Conservation (phyloP, 2,797 vertebrate species). For the Xyrichtys novacula region DNA sequence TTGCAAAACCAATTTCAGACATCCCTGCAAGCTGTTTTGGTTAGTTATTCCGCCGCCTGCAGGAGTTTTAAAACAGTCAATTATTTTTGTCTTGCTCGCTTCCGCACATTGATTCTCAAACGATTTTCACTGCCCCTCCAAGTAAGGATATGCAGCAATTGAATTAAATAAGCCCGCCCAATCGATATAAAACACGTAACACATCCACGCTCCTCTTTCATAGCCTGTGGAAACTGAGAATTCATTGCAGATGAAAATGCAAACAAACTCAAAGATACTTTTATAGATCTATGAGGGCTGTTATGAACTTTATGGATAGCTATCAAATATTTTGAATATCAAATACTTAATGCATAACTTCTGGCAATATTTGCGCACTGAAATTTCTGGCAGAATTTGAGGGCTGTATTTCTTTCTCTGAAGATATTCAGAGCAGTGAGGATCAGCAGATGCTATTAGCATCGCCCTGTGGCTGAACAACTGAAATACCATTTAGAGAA, state of each 20-base stretch:
- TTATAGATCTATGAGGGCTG: slow-evolving; percentile 76
- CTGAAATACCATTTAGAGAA: slow-evolving; percentile 83
- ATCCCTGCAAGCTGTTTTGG: slow-evolving; percentile 81
- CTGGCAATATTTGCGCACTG: slow-evolving; percentile 68
- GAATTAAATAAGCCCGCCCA: slow-evolving; percentile 84
- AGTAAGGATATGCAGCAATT: slow-evolving; percentile 84
- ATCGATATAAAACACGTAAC: slow-evolving; percentile 84
- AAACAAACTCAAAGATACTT: slow-evolving; percentile 78
- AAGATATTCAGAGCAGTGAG: slow-evolving; percentile 75
- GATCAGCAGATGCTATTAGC: slow-evolving; percentile 85
- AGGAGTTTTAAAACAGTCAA: slow-evolving; percentile 87
- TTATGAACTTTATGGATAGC: slow-evolving; percentile 75
- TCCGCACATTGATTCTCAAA: slow-evolving; percentile 86
- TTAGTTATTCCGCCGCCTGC: slow-evolving; percentile 83
- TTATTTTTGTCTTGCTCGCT: slow-evolving; percentile 87
- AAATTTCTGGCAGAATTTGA: slow-evolving; percentile 69
- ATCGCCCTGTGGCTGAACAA: slow-evolving; percentile 84
- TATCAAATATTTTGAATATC: slow-evolving; percentile 77
- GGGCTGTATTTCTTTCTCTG: slow-evolving; percentile 55
- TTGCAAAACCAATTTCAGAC: slow-evolving; percentile 79
- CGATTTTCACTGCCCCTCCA: slow-evolving; percentile 81
- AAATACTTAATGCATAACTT: slow-evolving; percentile 75
- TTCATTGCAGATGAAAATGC: slow-evolving; percentile 79
- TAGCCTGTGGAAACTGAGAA: slow-evolving; percentile 76
- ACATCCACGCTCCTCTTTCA: slow-evolving; percentile 72